Evolutionary conservation across 2,113 vertebrate species (phyloP).

Genomic region (Eidolon helvum): DNA sequence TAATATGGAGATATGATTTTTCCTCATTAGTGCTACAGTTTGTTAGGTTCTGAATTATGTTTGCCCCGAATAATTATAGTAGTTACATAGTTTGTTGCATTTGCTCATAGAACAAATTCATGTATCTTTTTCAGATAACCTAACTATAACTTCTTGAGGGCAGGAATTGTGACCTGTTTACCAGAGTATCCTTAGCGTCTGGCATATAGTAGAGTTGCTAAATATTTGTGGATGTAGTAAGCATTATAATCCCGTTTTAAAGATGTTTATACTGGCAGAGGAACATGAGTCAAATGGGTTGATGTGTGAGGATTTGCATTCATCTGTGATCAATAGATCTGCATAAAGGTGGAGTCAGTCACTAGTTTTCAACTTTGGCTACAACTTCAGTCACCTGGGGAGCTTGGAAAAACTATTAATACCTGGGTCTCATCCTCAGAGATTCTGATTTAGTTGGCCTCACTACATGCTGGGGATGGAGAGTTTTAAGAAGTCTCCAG

Average conservation of each 20-base stretch:
- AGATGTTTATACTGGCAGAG: not conserved
- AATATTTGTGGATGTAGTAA: not conserved
- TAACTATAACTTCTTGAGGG: not conserved
- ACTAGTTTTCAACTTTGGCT: not conserved
- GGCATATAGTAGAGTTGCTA: not conserved
- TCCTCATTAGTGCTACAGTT: not conserved
- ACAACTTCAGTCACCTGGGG: not conserved
- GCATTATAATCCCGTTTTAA: not conserved
- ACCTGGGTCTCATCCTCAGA: not conserved
- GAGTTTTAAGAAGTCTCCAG: not conserved
- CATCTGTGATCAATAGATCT: not conserved
- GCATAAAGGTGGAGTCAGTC: not conserved
- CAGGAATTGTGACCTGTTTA: not conserved
- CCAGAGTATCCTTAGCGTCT: not conserved
- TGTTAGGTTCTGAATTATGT: not conserved
- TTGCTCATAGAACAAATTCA: not conserved
- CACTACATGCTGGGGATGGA: not conserved
- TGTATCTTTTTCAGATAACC: not conserved
- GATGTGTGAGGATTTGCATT: not conserved
- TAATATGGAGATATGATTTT: not conserved
- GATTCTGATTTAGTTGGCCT: not conserved
- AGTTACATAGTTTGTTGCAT: not conserved
- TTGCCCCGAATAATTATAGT: not conserved
- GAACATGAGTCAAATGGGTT: not conserved
- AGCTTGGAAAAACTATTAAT: not conserved